Conservation (phyloP, 92 coral and sea anemone genomes). For the Siderastrea radians region DNA sequence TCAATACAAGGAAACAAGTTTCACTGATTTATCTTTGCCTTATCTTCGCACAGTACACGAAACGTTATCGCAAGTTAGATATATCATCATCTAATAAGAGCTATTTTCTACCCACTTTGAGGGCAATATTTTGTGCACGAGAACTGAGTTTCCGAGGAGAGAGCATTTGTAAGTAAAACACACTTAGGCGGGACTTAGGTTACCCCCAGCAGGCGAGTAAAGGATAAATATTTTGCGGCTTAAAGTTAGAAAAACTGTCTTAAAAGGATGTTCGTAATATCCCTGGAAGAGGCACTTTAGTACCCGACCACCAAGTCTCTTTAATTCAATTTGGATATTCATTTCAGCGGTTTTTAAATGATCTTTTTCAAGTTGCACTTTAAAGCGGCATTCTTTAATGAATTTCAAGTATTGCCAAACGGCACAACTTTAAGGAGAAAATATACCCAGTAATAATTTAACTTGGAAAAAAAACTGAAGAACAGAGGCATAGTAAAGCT, state of each 20-base stretch:
- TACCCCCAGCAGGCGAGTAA: too few relatives aligned
- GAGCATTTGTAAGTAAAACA: too few relatives aligned
- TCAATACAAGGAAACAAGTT: constrained; percentile 5
- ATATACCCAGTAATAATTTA: too few relatives aligned
- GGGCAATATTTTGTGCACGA: neutral
- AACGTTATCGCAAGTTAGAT: neutral
- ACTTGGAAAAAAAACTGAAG: too few relatives aligned
- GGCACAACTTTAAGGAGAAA: too few relatives aligned
- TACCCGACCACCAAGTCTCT: neutral
- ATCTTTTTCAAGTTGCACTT: neutral
- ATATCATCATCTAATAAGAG: neutral
- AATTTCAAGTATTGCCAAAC: too few relatives aligned
- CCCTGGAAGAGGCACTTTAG: neutral
- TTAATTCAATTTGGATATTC: constrained; percentile 15
- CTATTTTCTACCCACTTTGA: neutral
- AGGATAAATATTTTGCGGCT: too few relatives aligned
- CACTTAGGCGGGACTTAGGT: too few relatives aligned
- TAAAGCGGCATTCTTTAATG: neutral
- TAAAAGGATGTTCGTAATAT: neutral
- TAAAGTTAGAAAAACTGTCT: too few relatives aligned
- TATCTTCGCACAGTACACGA: neutral
- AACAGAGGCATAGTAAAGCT: too few relatives aligned
- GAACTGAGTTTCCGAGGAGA: too few relatives aligned
- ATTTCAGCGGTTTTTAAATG: constrained; percentile 16
- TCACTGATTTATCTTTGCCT: too few relatives aligned